A percentile compares a stretch with the other conserved stretches of the same genome.
Conservation (phyloP, 2,888 invertebrate species). For the Heteromyza rotundicornis region DNA sequence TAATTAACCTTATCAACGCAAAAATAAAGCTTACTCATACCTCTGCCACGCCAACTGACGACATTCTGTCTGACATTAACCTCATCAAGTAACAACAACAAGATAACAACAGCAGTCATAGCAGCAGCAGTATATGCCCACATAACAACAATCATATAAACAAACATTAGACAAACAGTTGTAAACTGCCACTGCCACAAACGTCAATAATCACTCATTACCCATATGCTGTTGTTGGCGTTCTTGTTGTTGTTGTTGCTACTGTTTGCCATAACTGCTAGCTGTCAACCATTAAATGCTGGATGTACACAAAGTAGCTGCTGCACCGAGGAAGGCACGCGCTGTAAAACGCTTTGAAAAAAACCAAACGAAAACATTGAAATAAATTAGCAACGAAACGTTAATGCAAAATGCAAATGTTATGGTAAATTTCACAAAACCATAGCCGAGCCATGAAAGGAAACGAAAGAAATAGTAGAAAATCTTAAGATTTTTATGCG, state of each 20-base stretch:
- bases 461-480: not conserved
- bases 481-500: not conserved
- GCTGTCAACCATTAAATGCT: not conserved
- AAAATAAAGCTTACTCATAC: too few relatives aligned
- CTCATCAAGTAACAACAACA: not conserved
- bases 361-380: too few relatives aligned
- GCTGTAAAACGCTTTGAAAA: conserved; percentile 5
- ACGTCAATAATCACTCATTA: conserved; percentile 1
- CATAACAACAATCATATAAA: too few relatives aligned
- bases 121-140: too few relatives aligned
- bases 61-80: not conserved
- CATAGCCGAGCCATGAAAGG: not conserved
- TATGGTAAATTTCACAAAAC: not conserved
- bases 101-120: not conserved
- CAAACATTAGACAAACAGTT: not conserved
- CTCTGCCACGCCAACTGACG: too few relatives aligned
- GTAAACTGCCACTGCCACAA: not conserved
- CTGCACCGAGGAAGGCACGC: conserved; percentile 11
- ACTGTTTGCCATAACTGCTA: not conserved
- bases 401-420: conserved; percentile 15
- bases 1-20: too few relatives aligned
- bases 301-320: not conserved
- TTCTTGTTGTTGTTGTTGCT: too few relatives aligned
- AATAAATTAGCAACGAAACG: conserved; percentile 14
- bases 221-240: not conserved